These are phyloP conservation scores for Nestor notabilis DNA, from an alignment of 2,113 vertebrate genomes.

Conservation along the genomic window DNA sequence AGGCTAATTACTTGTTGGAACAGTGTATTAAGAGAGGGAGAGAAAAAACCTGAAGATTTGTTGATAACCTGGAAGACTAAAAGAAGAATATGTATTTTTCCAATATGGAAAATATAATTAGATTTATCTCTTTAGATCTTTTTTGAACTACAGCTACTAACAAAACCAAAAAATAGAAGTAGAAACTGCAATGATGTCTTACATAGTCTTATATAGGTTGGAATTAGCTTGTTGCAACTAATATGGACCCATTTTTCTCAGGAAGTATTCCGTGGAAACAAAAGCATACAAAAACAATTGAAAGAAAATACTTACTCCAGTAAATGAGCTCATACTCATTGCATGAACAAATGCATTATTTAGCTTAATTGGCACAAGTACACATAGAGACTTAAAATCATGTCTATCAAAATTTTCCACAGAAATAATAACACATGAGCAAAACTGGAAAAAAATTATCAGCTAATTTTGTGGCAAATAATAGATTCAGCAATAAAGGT, in stretches of 20 bases:
- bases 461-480: neutral
- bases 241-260: neutral
- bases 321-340: neutral
- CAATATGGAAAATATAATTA: neutral
- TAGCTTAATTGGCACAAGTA: neutral
- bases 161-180: neutral
- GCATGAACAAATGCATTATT: neutral
- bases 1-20: neutral
- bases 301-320: constrained; percentile 11
- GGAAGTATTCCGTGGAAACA: neutral
- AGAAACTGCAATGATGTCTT: neutral
- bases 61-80: neutral
- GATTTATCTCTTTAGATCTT: neutral
- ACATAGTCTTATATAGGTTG: neutral
- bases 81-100: neutral
- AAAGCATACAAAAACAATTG: neutral
- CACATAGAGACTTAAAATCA: neutral
- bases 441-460: neutral
- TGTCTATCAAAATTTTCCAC: neutral
- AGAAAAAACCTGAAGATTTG: neutral
- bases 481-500: neutral
- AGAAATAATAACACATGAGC: neutral
- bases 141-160: neutral
- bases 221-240: neutral
- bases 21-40: neutral